A percentile compares a stretch with the other conserved stretches of the same genome.
These are phyloP conservation scores for Enteromius unitaeniatus DNA, from an alignment of 2,797 vertebrate species.

Conservation along the genomic window DNA sequence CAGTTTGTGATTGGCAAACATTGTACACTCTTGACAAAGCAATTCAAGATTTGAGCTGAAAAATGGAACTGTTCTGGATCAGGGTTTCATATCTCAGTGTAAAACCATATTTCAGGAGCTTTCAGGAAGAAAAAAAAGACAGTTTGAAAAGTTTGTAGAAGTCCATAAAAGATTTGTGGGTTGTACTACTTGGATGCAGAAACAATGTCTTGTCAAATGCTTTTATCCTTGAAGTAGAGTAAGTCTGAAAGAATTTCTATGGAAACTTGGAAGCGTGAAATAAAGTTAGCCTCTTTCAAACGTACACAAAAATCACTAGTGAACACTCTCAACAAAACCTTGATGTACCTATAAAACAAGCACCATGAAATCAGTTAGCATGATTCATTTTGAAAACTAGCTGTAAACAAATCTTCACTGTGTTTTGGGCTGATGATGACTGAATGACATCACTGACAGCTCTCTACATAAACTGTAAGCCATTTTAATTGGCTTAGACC, in stretches of 20 bases:
- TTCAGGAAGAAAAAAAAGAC: background rate
- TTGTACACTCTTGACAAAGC: background rate
- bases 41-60: background rate
- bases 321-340: background rate
- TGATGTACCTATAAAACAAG: background rate
- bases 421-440: background rate
- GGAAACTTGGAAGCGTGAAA: background rate
- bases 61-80: background rate
- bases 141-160: constrained; percentile 7
- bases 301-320: background rate
- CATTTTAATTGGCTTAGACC: constrained; percentile 7
- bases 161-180: constrained; percentile 20
- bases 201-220: constrained; percentile 29
- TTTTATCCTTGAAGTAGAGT: constrained; percentile 11
- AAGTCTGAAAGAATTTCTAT: background rate
- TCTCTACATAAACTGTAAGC: background rate
- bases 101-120: background rate
- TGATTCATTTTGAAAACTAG: background rate
- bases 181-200: constrained; percentile 2
- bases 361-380: background rate
- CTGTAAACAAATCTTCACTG: background rate
- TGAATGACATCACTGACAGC: background rate
- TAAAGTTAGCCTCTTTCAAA: constrained; percentile 2
- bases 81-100: background rate
- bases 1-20: background rate